phyloP scores from a whole-genome alignment of 1,140 invertebrate genomes.

The Rhagoletis zephyria region DNA sequence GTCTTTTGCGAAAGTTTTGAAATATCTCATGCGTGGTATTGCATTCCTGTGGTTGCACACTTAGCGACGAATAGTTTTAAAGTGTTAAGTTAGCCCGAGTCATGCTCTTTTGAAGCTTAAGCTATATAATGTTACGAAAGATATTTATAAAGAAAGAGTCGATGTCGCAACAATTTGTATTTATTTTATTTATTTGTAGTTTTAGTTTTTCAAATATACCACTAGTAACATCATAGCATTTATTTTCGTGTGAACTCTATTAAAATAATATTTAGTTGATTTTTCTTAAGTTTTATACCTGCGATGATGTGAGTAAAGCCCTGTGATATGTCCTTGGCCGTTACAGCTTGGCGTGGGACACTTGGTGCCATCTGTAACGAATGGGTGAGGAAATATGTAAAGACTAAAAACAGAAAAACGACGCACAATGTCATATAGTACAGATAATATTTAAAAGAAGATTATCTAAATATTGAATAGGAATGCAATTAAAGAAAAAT shows the following conservation, averaged over 20 bases:
- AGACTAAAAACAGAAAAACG: background rate
- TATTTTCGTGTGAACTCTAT: constrained; percentile 1
- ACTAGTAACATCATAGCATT: background rate
- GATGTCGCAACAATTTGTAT: background rate
- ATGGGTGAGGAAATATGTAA: background rate
- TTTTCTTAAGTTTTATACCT: constrained; percentile 79
- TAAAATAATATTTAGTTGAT: background rate
- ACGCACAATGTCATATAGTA: background rate
- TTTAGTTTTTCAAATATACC: background rate
- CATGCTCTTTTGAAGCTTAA: no score
- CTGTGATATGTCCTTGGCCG: constrained; percentile 97
- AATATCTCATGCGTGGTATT: no score
- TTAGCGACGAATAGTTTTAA: no score
- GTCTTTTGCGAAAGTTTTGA: no score
- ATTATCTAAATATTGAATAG: no score
- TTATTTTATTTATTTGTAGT: background rate
- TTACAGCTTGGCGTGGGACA: constrained; percentile 96
- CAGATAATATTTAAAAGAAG: no score
- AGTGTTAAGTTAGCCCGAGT: no score
- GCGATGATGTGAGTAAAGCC: constrained; percentile 97
- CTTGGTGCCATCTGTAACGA: constrained; percentile 88
- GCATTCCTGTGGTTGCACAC: no score
- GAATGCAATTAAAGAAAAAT: no score
- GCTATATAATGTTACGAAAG: no score
- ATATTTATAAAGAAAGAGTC: no score